Evolutionary conservation across 30 jellyfish, hydroid and myxozoan genomes (phyloP).

Genomic region (Chrysaora quinquecirrha): DNA sequence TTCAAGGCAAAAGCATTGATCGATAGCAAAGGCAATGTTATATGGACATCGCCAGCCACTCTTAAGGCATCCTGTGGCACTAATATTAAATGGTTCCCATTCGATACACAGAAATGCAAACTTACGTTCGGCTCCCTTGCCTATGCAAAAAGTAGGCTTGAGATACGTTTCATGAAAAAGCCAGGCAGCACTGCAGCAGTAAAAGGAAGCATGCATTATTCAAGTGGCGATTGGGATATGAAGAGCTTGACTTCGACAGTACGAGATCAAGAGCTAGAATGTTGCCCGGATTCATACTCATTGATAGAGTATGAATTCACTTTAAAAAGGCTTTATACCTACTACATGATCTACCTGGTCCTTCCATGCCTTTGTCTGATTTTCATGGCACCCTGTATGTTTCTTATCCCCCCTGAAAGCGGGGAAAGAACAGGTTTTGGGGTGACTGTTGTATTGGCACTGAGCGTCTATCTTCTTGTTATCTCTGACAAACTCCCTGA

Average conservation of each 20-base stretch:
- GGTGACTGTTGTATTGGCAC: slow-evolving; percentile 73
- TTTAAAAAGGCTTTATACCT: slow-evolving; percentile 43
- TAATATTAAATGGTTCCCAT: slow-evolving; percentile 61
- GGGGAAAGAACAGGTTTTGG: slow-evolving; percentile 97
- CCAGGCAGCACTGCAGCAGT: slow-evolving; percentile 46
- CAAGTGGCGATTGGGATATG: slow-evolving; percentile 64
- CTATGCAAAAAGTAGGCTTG: slow-evolving; percentile 43
- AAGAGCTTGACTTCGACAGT: slow-evolving; percentile 13
- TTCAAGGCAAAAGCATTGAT: slow-evolving; percentile 37
- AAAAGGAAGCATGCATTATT: slow-evolving; percentile 19
- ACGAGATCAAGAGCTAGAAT: slow-evolving; percentile 5
- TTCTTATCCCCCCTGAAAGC: slow-evolving; percentile 82
- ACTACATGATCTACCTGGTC: slow-evolving; percentile 73
- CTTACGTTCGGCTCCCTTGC: slow-evolving; percentile 64
- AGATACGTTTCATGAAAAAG: slow-evolving; percentile 24
- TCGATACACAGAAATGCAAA: slow-evolving; percentile 56
- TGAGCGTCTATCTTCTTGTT: slow-evolving; percentile 89
- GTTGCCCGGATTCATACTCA: slow-evolving; percentile 48
- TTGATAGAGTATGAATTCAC: slow-evolving; percentile 43
- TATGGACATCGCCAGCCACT: slow-evolving; percentile 52
- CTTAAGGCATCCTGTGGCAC: slow-evolving; percentile 46
- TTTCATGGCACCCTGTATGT: slow-evolving; percentile 61
- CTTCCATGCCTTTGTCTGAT: slow-evolving; percentile 75
- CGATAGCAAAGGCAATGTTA: slow-evolving; percentile 25
- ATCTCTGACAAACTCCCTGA: slow-evolving; percentile 91